phyloP scores from a whole-genome alignment of 53 echinoderm and acorn worm genomes.

The Astropecten irregularis region DNA sequence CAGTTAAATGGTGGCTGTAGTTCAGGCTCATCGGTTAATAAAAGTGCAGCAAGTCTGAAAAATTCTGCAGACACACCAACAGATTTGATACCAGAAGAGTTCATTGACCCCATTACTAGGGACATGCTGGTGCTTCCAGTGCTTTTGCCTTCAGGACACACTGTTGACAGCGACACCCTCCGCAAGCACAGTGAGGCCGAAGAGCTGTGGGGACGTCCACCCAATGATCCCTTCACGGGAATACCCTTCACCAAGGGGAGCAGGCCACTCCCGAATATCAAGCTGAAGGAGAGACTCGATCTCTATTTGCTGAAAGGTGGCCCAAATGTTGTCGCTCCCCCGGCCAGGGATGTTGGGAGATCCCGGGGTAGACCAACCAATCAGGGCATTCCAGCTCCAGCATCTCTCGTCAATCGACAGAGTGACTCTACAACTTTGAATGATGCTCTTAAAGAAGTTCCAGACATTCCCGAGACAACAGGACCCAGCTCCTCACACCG shows the following conservation, averaged over 20 bases:
- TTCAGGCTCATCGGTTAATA: neutral
- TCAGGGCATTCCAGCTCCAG: neutral
- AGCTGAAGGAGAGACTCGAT: conserved; percentile 84
- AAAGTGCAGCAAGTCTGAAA: neutral
- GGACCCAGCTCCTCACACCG: no score
- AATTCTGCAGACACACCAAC: neutral
- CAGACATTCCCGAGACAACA: no score
- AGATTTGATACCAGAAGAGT: conserved; percentile 76
- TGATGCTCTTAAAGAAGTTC: no score
- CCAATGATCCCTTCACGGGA: conserved; percentile 92
- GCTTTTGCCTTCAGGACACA: conserved; percentile 90
- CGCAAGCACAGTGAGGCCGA: conserved; percentile 74
- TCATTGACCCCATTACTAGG: conserved; percentile 87
- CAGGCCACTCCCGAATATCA: conserved; percentile 86
- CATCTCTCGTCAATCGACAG: conserved; percentile 23
- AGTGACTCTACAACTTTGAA: neutral
- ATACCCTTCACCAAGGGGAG: conserved; percentile 61
- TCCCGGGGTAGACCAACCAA: neutral
- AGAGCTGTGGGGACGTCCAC: conserved; percentile 87
- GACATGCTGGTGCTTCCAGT: conserved; percentile 81
- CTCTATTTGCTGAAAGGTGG: conserved; percentile 73
- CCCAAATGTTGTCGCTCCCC: conserved; percentile 13
- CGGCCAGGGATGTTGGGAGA: conserved; percentile 68
- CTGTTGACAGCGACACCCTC: conserved; percentile 81
- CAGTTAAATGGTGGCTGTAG: neutral